These are phyloP conservation scores for Branchinecta sandiegonensis DNA, from an alignment of 2,888 invertebrate genomes.

Conservation along the genomic window DNA sequence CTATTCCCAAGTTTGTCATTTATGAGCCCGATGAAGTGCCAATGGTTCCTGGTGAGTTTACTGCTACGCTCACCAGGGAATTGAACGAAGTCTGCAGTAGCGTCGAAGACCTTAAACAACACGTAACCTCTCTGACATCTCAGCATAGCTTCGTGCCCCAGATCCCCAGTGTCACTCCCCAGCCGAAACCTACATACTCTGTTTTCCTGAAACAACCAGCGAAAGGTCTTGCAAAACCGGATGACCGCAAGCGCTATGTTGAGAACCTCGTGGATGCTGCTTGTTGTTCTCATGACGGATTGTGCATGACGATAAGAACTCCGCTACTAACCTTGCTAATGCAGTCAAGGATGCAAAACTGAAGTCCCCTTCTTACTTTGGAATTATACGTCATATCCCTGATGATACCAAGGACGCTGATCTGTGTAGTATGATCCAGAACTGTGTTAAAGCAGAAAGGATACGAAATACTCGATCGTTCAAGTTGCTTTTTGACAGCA, in stretches of 20 bases:
- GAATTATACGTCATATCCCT: background rate
- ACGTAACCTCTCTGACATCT: background rate
- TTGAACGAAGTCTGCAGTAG: too few species aligned
- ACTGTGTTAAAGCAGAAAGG: constrained; percentile 12
- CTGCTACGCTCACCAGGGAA: too few species aligned
- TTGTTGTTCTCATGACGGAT: background rate
- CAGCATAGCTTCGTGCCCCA: background rate
- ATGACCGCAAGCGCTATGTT: background rate
- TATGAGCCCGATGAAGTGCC: too few species aligned
- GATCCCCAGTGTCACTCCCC: background rate
- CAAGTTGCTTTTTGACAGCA: constrained; percentile 1
- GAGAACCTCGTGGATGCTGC: background rate
- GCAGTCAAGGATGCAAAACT: background rate
- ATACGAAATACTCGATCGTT: constrained; percentile 5
- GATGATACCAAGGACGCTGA: background rate
- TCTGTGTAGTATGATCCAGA: background rate
- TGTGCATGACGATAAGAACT: background rate
- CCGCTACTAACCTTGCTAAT: background rate
- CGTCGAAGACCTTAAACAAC: background rate
- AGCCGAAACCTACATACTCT: background rate
- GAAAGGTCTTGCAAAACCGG: background rate
- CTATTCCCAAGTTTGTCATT: too few species aligned
- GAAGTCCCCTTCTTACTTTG: background rate
- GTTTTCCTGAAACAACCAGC: background rate
- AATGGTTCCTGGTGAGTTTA: too few species aligned